phyloP scores from a whole-genome alignment of 1,140 invertebrate species.

The Drosophila murphyi region DNA sequence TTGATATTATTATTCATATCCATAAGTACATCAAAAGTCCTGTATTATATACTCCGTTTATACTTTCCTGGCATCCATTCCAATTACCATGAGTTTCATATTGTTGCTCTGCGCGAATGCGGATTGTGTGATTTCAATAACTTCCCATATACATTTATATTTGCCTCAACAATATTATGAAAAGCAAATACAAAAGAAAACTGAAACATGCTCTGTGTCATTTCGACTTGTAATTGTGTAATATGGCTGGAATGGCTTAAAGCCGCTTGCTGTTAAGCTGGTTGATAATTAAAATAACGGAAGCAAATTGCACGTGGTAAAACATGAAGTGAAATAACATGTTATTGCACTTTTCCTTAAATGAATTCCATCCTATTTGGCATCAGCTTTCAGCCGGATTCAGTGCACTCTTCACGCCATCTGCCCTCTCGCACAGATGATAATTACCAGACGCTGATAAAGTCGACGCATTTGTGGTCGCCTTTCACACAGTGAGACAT shows the following conservation, averaged over 20 bases:
- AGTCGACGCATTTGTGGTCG: constrained; percentile 67
- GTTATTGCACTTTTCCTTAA: constrained; percentile 80
- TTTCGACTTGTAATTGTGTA: constrained; percentile 72
- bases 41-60: background rate
- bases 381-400: constrained; percentile 6
- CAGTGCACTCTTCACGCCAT: background rate
- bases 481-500: constrained; percentile 36
- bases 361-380: constrained; percentile 49
- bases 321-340: constrained; percentile 69
- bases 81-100: constrained; percentile 13
- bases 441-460: constrained; percentile 72
- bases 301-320: constrained; percentile 31
- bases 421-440: constrained; percentile 38
- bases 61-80: constrained; percentile 12
- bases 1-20: too few species aligned
- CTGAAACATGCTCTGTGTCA: constrained; percentile 44
- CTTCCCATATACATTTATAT: constrained; percentile 30
- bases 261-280: constrained; percentile 68
- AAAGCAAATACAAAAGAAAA: constrained; percentile 45
- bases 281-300: constrained; percentile 5
- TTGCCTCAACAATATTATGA: constrained; percentile 59
- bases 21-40: too few species aligned
- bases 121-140: constrained; percentile 54
- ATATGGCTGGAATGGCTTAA: constrained; percentile 76
- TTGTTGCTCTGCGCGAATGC: background rate